phyloP scores from a whole-genome alignment of 2,888 invertebrate species.

The Teleiodes luculella region DNA sequence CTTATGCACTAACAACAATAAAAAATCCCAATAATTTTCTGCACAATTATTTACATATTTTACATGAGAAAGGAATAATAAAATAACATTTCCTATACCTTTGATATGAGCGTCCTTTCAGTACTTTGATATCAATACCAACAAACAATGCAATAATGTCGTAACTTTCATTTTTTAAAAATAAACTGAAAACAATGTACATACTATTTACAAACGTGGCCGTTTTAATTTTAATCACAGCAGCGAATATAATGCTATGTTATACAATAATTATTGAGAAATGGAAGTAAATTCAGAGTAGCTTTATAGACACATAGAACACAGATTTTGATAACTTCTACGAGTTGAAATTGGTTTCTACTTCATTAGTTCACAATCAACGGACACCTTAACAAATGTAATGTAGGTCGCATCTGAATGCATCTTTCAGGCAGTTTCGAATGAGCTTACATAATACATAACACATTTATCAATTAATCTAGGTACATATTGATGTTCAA shows the following conservation, averaged over 20 bases:
- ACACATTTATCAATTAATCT: constrained; percentile 6
- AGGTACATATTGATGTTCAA: constrained; percentile 3
- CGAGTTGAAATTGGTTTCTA: not conserved
- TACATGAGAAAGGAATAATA: constrained; percentile 71
- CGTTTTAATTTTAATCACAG: constrained; percentile 13
- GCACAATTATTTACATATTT: constrained; percentile 73
- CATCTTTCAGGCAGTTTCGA: not conserved
- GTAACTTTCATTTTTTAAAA: constrained; percentile 31
- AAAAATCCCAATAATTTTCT: constrained; percentile 50
- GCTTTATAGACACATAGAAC: not conserved
- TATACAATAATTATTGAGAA: not conserved
- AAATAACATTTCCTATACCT: constrained; percentile 64
- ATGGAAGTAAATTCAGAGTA: constrained; percentile 1
- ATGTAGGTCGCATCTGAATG: not conserved
- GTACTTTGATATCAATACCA: constrained; percentile 52
- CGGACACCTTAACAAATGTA: not conserved
- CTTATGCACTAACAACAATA: constrained; percentile 55
- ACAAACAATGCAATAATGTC: constrained; percentile 37
- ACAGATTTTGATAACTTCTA: not conserved
- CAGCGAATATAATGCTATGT: constrained; percentile 6
- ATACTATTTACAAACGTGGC: constrained; percentile 50
- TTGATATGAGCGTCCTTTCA: constrained; percentile 71
- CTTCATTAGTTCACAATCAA: not conserved
- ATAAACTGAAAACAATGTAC: constrained; percentile 44
- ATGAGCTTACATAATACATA: constrained; percentile 11